A percentile compares a stretch with the other conserved stretches of the same genome.
These are phyloP conservation scores for Ganaspis brasiliensis DNA, from an alignment of 2,888 invertebrate genomes.

Conservation along the genomic window DNA sequence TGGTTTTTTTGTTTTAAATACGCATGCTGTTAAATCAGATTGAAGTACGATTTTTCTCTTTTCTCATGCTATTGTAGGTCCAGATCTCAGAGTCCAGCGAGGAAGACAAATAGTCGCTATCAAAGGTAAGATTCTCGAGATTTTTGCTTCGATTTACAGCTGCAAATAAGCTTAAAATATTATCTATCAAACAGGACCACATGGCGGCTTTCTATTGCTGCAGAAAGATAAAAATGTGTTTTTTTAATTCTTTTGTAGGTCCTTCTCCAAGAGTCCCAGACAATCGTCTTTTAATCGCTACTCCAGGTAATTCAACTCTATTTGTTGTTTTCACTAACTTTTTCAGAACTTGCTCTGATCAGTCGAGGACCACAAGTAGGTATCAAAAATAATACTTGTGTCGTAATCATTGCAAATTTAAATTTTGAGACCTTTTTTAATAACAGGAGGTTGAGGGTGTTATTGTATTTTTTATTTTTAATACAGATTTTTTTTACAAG, in stretches of 20 bases:
- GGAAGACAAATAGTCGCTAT: slow-evolving; percentile 70
- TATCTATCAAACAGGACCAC: slow-evolving; percentile 55
- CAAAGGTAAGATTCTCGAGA: slow-evolving; percentile 70
- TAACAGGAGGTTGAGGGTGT: slow-evolving; percentile 47
- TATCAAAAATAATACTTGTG: slow-evolving; percentile 68
- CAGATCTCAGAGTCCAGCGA: slow-evolving; percentile 73
- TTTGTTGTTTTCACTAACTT: slow-evolving; percentile 49
- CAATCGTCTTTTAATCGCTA: slow-evolving; percentile 67
- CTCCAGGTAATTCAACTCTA: slow-evolving; percentile 73
- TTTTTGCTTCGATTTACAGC: slow-evolving; percentile 69
- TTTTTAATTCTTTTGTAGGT: slow-evolving; percentile 75
- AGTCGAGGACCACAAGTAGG: slow-evolving; percentile 64
- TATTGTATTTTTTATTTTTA: background rate
- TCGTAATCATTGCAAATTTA: slow-evolving; percentile 64
- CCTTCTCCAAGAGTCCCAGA: slow-evolving; percentile 74
- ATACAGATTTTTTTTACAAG: too few relatives aligned
- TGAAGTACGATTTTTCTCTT: slow-evolving; percentile 68
- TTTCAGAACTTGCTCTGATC: slow-evolving; percentile 66
- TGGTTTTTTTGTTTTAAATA: slow-evolving; percentile 57
- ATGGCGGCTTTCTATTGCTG: slow-evolving; percentile 60
- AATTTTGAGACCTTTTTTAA: slow-evolving; percentile 3
- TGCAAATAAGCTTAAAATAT: slow-evolving; percentile 64
- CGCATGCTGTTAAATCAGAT: slow-evolving; percentile 64
- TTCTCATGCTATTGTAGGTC: slow-evolving; percentile 75
- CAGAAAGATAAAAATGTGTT: slow-evolving; percentile 70